Evolutionary conservation across 2,113 vertebrate genomes (phyloP), one percentile per base, ranked within the genome.

Genomic region (Mustela lutreola): DNA sequence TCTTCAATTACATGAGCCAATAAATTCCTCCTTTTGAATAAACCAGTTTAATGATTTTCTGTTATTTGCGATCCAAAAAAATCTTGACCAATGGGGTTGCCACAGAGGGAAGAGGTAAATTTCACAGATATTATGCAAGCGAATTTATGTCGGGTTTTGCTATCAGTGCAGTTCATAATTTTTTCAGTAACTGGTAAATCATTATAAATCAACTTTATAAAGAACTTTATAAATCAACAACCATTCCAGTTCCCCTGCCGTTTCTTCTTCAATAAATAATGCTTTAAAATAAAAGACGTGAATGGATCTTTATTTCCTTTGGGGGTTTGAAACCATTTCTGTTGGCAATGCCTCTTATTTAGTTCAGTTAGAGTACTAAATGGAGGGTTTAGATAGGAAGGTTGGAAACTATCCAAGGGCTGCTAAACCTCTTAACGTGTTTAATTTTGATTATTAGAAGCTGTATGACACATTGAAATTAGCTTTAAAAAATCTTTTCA

Each of bases 401-500:
- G 31, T 4, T 53, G 22, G 33, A 63, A 56, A 60, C 53, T n/a
- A 76, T 39, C 65, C 53, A n/a, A 85, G 28, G 5, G 2, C 28
- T 42, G 2, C 28, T 42, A 79, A 82, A 86, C 15, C 31, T 88
- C 70, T 53, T 24, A 24, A 89, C 39, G 62, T 19, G 12, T 67
- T 87, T 73, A n/a, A 39, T 67, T 63, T 60, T 83, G 48, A 86
- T 58, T 78, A 1, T 63, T 95, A 24, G 58, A 93, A 42, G 82
- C 45, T 39, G 18, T n/a, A 19, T 45, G 24, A 76, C 84, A 90
- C n/a, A 31, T 31, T 39, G 79, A 82, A 95, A 76, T 18, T 31
- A 26, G 22, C 86, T 89, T 91, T 83, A 33, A 31, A 71, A 91
- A 79, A 79, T 31, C 28, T 83, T 96, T 94, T 89, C 76, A 91